These are phyloP conservation scores for Brachyhypopomus occidentalis DNA, from an alignment of 2,113 vertebrate genomes.

Conservation along the genomic window DNA sequence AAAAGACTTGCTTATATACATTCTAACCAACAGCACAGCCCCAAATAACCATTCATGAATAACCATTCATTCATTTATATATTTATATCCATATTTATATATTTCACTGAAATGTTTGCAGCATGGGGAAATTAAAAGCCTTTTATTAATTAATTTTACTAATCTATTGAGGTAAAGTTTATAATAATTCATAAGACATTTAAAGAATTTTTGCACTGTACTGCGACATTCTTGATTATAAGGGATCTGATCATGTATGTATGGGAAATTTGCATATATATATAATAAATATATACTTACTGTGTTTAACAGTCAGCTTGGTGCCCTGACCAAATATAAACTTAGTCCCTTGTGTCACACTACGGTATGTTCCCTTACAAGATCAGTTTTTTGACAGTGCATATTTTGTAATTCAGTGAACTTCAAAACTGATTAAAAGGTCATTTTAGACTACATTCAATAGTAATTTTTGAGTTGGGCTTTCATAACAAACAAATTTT, in stretches of 20 bases:
- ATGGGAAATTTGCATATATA: no score
- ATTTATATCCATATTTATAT: neutral
- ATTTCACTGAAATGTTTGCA: neutral
- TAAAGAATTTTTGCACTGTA: no score
- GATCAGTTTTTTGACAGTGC: neutral
- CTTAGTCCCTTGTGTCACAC: slow-evolving; percentile 31
- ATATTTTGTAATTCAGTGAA: no score
- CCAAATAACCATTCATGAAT: neutral
- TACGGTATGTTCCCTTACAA: neutral
- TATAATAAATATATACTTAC: slow-evolving; percentile 29
- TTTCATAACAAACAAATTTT: no score
- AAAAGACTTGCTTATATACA: neutral
- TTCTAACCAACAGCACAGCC: neutral
- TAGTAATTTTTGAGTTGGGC: no score
- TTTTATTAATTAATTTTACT: no score
- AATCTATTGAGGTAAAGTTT: no score
- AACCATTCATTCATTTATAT: neutral
- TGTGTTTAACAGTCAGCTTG: slow-evolving; percentile 23
- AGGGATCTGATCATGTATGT: neutral
- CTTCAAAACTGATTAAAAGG: no score
- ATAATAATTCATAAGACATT: no score
- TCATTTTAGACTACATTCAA: neutral
- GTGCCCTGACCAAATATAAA: slow-evolving; percentile 42
- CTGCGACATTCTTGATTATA: no score
- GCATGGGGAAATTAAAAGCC: no score